phyloP scores from a whole-genome alignment of 2,113 vertebrate genomes.

The Lepisosteus osseus region DNA sequence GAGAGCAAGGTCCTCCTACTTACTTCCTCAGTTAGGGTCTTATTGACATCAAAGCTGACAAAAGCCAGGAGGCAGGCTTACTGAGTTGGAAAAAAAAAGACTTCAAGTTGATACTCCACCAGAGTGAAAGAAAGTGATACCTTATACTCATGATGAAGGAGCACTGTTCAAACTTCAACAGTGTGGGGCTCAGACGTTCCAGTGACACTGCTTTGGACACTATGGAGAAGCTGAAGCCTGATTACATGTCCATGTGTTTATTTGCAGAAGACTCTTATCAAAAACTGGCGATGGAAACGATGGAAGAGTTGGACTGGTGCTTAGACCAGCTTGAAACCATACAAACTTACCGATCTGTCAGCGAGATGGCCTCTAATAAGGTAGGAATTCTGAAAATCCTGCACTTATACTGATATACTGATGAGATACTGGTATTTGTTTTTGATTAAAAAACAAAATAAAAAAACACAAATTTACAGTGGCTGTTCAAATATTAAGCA shows the following conservation, averaged over 20 bases:
- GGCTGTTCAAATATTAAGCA: too few relatives aligned
- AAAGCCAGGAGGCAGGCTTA: constrained; percentile 23
- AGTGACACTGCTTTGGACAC: constrained; percentile 55
- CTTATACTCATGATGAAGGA: constrained; percentile 70
- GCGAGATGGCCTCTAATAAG: constrained; percentile 98
- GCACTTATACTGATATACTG: neutral
- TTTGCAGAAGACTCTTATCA: constrained; percentile 97
- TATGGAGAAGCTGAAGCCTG: constrained; percentile 63
- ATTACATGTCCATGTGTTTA: constrained; percentile 78
- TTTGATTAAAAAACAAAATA: too few relatives aligned
- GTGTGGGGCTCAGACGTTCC: constrained; percentile 19
- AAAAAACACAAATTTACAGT: too few relatives aligned
- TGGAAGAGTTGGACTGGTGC: constrained; percentile 98
- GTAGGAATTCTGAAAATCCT: constrained; percentile 58
- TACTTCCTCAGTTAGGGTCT: constrained; percentile 47
- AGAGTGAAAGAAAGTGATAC: constrained; percentile 39
- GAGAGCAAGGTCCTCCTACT: constrained; percentile 31
- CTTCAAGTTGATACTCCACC: constrained; percentile 44
- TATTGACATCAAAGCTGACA: constrained; percentile 45
- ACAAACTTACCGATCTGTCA: constrained; percentile 96
- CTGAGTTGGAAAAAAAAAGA: constrained; percentile 26
- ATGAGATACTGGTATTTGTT: too few relatives aligned
- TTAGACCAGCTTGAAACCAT: constrained; percentile 97
- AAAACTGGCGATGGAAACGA: constrained; percentile 96
- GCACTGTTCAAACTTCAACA: constrained; percentile 44